Conservation (phyloP, 1,140 invertebrate species). For the Brachionus calyciflorus region DNA sequence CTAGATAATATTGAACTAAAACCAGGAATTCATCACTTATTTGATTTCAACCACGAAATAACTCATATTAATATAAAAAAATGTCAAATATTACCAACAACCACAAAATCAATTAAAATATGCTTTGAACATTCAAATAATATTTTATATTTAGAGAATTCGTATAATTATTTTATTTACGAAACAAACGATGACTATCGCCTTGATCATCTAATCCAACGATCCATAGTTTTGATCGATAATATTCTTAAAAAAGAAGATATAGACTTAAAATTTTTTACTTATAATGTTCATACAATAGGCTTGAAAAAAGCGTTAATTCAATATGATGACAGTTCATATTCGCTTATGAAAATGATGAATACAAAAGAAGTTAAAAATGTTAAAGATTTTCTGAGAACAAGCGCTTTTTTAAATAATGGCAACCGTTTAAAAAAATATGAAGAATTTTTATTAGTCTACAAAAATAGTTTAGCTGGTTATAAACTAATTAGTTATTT, state of each 20-base stretch:
- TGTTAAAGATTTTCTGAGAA: background rate
- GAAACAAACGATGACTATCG: background rate
- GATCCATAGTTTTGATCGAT: background rate
- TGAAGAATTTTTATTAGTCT: background rate
- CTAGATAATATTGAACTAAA: background rate
- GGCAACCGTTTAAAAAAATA: background rate
- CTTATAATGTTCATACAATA: background rate
- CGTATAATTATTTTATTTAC: background rate
- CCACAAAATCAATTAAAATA: background rate
- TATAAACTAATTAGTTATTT: background rate
- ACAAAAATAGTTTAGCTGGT: background rate
- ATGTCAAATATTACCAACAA: background rate
- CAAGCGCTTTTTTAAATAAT: background rate
- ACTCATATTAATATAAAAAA: background rate
- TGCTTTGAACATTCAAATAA: background rate
- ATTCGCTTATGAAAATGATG: background rate
- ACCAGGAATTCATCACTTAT: background rate
- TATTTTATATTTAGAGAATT: background rate
- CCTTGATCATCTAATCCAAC: background rate
- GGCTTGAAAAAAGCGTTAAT: background rate
- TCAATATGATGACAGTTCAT: background rate
- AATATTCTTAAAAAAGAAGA: background rate
- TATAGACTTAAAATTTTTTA: background rate
- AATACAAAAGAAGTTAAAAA: background rate
- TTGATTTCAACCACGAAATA: background rate